Base-by-base conservation (phyloP, 2,888 invertebrate genomes). In the Synergus umbraculus region DNA sequence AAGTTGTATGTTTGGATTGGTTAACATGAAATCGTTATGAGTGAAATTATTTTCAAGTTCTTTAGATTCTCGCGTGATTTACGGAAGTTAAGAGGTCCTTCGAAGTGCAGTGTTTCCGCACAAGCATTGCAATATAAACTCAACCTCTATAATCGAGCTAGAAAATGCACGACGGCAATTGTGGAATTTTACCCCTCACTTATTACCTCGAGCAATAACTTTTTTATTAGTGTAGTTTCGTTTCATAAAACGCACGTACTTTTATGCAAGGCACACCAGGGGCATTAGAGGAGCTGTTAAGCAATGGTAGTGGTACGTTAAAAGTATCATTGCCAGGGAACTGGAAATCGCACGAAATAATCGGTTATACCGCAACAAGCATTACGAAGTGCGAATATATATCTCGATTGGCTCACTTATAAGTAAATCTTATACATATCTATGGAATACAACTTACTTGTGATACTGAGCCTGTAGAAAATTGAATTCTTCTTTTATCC, bases 401-500 rank as follows among this genome's bases (percentile, higher is more conserved):
- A 22, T 54, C 12, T 63, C 29, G 10, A 63, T 18, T 5, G 13
- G 1, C 2, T n/a, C 18, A n/a, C 18, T 58, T 58, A 18, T 66
- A 13, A n/a, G 18, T 4, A 46, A 67, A 67, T 46, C 10, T 67
- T 67, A 46, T 44, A 18, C 44, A 67, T 44, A 46, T 46, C 10
- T 22, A 69, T 69, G 54, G 54, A n/a, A 15, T 54, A 49, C 58
- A 15, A 95, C 96, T 96, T 93, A 98, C 98, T 96, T 97, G 94
- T 98, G 98, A 93, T 98, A 98, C 93, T 98, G 98, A 83, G 97
- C 97, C 93, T 98, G 98, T 81, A 98, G 94, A 93, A 97, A 98
- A 93, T 97, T 97, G 93, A 98, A 98, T 93, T 98, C 98, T 93
- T 98, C 98, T 93, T 98, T 98, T 89, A 98, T 98, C 92, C 98